Conservation (phyloP, 2,797 vertebrate genomes). For the Pangasius larnaudii region DNA sequence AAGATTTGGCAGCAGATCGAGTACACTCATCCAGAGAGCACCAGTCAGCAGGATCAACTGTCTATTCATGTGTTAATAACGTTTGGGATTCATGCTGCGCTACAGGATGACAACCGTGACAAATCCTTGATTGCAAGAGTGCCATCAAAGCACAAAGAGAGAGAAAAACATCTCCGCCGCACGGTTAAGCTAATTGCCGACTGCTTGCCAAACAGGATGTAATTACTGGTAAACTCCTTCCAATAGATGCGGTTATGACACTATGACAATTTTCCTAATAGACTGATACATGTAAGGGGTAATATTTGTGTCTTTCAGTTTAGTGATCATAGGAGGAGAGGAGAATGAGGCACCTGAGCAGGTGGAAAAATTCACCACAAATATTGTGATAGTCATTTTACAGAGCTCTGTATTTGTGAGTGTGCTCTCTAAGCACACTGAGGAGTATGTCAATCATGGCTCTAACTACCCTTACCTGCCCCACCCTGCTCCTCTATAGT, state of each 20-base stretch:
- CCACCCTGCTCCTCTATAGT: background rate
- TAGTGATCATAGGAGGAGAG: background rate
- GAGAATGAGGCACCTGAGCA: background rate
- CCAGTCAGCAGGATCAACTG: constrained; percentile 35
- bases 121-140: constrained; percentile 35
- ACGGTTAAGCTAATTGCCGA: constrained; percentile 33
- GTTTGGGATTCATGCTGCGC: constrained; percentile 23
- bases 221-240: constrained; percentile 33
- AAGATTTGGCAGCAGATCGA: constrained; percentile 58
- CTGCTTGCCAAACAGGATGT: constrained; percentile 40
- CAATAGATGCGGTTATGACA: constrained; percentile 12
- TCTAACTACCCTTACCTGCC: background rate
- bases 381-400: background rate
- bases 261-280: constrained; percentile 20
- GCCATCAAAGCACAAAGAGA: constrained; percentile 39
- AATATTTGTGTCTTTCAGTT: constrained; percentile 18
- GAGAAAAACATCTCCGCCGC: constrained; percentile 33
- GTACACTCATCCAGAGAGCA: constrained; percentile 50
- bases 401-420: background rate
- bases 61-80: constrained; percentile 54
- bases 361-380: background rate
- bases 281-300: constrained; percentile 14
- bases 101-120: constrained; percentile 29
- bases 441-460: too few species aligned
- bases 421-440: background rate